Base-by-base conservation (phyloP, 2,113 vertebrate species). In the Halichoeres trimaculatus region DNA sequence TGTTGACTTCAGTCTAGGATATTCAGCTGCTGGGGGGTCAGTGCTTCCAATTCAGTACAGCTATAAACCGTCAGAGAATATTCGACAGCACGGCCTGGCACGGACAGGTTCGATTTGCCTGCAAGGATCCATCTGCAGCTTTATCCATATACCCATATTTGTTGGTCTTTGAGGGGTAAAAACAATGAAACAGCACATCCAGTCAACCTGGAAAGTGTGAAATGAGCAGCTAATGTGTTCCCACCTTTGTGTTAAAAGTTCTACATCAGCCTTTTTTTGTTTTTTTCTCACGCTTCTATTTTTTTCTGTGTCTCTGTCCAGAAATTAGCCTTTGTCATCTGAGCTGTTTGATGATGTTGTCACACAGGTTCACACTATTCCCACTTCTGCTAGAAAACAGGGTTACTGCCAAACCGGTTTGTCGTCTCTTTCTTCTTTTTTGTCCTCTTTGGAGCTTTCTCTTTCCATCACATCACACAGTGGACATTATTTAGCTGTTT, bases 1-100 rank as follows among this genome's bases (percentile, higher is more conserved):
- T 93, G 84, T 89, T 69, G 77, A 78, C 77, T 85, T 72, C 63
- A 72, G 81, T 92, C 90, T 85, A 22, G 85, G 90, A 70, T 24
- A 16, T 91, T 94, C 88, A 82, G 89, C 89, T 83, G 87, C 78
- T 85, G 77, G 91, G 83, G 70, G 90, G 90, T 93, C 90, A 93
- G 87, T 89, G 63, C 68, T 93, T 93, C 90, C 72, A 65, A 87
- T 93, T 92, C 61, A 79, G 80, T 91, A 86, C 86, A 85, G 82
- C 84, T 77, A 60, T 91, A 83, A 89, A 88, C 80, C 75, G 65
- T 61, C 82, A 70, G 20, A 40, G 88, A 91, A 88, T 76, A 83
- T 87, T 85, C 85, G 84, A 76, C 76, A 55, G 72, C 74, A 61
- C 78, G 57, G 69, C 81, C 24, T 66, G 38, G 74, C 84, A 69